Evolutionary conservation across 2,888 invertebrate species (phyloP), one percentile per base, ranked within the genome.

Genomic region (Dichetophora obliterata): DNA sequence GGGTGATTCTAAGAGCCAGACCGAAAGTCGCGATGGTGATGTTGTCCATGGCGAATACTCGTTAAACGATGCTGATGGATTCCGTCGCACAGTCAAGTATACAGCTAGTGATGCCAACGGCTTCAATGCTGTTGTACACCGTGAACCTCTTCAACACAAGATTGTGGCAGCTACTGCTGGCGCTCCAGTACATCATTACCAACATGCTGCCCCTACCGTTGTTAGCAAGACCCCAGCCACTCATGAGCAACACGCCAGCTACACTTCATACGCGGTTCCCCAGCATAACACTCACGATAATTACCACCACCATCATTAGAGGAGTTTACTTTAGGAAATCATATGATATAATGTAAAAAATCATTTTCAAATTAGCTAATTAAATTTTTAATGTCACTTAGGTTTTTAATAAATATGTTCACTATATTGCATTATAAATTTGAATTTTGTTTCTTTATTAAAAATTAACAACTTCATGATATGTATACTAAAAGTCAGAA

Each of bases 1-100:
- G 3, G 89, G 89, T 3, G 89, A 89, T 75, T 86, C 88, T 34
- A 89, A 89, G 82, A 88, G 85, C 78, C 89, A 89, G 79, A 83
- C 83, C 27, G 89, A 89, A 82, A 81, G 83, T 19, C 87, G 89
- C 43, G 87, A 88, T 65, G 89, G 89, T 57, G 89, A 89, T 82
- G 85, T 88, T 43, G 89, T 89, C 6, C 86, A 86, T 75, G 89
- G 89, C 61, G 88, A 89, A 83, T 89, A 89, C 82, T 88, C 89
- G 0, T 77, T 89, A 76, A 82, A 85, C 48, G 89, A 89, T 82
- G 85, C 89, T 77, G 89, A 89, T 83, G 89, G 89, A 50, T 86
- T 85, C 80, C 86, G 86, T 75, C 85, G 89, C 66, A 88, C 84
- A 22, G 89, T 89, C 14, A 87, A 88, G 77, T 89, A 89, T 79